Base-by-base conservation (phyloP, 2,888 invertebrate species). In the Noctua comes region DNA sequence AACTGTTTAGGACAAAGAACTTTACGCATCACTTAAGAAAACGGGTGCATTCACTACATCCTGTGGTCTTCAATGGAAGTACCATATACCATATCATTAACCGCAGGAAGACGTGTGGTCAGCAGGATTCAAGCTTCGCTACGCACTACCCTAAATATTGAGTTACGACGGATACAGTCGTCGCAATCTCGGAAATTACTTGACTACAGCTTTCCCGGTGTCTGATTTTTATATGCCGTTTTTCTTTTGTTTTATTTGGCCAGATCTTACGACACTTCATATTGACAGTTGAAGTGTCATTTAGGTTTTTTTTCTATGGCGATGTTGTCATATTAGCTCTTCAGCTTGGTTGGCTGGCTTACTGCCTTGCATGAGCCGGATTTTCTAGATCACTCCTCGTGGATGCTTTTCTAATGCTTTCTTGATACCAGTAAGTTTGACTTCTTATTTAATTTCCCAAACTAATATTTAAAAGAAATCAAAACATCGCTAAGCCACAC, bases 121-220 rank as follows among this genome's bases (percentile, higher is more conserved):
- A 85, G 88, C 71, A 85, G 88, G 88, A 89, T 77, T 81, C 82
- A 85, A 86, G 88, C 89, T 84, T 80, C 43, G 78, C 24, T 88
- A 88, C 83, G 46, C 79, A 69, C 83, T 77, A 76, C 85, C 88
- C 80, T 73, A 71, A 68, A 71, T 80, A 87, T 87, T 69, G 36
- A 48, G 1, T 80, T 80, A 80, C 79, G 62, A 66, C 80, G 88
- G 86, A 88, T 76, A 74, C 68, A 46, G 36, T 46, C 74, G 51
- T 65, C 43, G 68, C 80, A 51, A 80, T 83, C 86, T 80, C 62
- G 57, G 76, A 68, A 81, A 76, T 74, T 76, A 74, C 73, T 68
- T 64, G 18, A 7, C 64, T 66, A 13, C 21, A 0, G 10, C 4
- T 82, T 48, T 57, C 24, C 66, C 62, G 66, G 46, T 66, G 7